phyloP scores from a whole-genome alignment of 2,113 vertebrate genomes.

The Montifringilla adamsi region DNA sequence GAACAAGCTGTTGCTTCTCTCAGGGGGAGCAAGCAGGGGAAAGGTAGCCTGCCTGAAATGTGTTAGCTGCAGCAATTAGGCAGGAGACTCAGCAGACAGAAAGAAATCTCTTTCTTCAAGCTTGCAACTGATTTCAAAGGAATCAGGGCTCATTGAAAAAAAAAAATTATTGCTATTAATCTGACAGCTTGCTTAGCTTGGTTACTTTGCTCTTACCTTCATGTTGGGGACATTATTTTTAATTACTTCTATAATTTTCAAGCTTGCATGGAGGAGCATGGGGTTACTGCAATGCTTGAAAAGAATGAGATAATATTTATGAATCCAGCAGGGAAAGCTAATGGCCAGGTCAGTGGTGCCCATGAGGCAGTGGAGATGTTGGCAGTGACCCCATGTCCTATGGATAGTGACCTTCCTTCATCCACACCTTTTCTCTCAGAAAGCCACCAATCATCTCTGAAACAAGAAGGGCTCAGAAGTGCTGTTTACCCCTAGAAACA shows the following conservation, averaged over 20 bases:
- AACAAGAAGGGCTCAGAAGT: neutral
- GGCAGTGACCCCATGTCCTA: fast-evolving
- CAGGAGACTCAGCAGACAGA: neutral
- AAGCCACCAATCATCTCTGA: fast-evolving
- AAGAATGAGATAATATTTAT: neutral
- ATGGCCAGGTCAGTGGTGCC: too few relatives aligned
- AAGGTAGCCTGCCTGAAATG: neutral
- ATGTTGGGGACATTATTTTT: neutral
- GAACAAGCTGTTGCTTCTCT: neutral
- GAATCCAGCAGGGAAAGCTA: neutral
- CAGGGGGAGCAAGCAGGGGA: neutral
- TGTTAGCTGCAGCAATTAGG: neutral
- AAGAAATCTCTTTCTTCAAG: neutral
- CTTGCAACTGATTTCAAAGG: neutral
- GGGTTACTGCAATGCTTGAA: neutral
- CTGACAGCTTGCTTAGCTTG: neutral
- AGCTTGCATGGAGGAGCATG: fast-evolving
- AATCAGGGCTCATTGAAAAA: neutral
- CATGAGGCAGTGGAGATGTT: fast-evolving
- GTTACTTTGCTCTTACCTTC: neutral
- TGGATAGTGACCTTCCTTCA: neutral
- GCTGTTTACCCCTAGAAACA: fast-evolving
- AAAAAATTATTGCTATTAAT: neutral
- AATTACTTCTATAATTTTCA: neutral
- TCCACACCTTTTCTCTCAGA: neutral